phyloP scores from a whole-genome alignment of 2,113 vertebrate genomes.

The Psittacara wagleri region DNA sequence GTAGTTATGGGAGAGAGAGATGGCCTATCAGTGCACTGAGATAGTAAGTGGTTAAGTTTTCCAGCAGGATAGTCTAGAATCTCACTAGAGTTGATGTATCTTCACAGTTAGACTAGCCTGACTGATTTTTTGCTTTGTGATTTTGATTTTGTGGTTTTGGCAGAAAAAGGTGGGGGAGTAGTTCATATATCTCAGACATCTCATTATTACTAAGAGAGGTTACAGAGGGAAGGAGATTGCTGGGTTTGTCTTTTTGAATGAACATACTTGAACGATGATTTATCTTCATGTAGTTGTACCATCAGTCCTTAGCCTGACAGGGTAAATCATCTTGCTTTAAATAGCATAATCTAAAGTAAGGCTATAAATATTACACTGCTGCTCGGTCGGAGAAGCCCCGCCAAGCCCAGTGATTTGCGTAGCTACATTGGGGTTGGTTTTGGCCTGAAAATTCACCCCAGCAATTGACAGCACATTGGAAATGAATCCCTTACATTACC shows the following conservation, averaged over 20 bases:
- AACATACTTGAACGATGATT: background rate
- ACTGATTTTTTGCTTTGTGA: background rate
- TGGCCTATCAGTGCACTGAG: background rate
- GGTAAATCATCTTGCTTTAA: slow-evolving; percentile 6
- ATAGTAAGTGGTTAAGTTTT: background rate
- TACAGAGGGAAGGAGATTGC: background rate
- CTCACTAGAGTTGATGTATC: background rate
- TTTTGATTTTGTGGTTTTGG: background rate
- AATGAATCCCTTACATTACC: background rate
- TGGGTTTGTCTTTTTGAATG: background rate
- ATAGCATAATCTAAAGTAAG: background rate
- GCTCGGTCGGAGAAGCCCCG: background rate
- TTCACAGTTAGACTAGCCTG: background rate
- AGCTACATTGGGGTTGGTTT: background rate
- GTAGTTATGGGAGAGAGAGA: background rate
- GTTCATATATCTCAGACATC: background rate
- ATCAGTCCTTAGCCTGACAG: background rate
- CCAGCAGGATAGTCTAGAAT: background rate
- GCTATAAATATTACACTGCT: background rate
- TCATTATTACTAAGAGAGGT: background rate
- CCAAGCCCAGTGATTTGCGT: background rate
- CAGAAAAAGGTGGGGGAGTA: background rate
- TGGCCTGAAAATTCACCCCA: background rate
- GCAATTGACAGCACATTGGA: background rate
- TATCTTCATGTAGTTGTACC: background rate